A percentile compares a stretch with the other conserved stretches of the same genome.
These are phyloP conservation scores for Epinotia ramella DNA, from an alignment of 2,888 invertebrate species.

Conservation along the genomic window DNA sequence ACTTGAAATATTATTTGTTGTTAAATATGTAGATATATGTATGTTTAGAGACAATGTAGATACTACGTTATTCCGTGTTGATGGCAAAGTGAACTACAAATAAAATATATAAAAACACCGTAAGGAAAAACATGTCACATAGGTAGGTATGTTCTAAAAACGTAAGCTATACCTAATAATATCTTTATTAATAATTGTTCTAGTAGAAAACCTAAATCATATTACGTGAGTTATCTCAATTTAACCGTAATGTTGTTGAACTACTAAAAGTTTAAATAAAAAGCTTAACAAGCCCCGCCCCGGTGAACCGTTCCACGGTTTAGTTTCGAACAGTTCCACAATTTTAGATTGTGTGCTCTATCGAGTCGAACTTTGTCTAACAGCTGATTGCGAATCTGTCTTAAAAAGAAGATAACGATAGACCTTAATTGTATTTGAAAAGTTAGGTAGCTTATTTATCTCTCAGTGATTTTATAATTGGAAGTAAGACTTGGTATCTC, in stretches of 20 bases:
- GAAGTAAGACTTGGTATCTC: not conserved
- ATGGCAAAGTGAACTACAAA: too few species aligned
- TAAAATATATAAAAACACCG: too few species aligned
- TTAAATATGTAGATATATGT: too few species aligned
- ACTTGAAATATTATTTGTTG: too few species aligned
- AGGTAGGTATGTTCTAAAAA: too few species aligned
- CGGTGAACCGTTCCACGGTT: conserved; percentile 55
- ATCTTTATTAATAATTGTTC: not conserved
- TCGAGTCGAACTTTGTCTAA: conserved; percentile 75
- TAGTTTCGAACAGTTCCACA: conserved; percentile 72
- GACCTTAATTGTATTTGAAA: conserved; percentile 57
- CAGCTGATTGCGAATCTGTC: conserved; percentile 76
- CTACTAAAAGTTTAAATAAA: conserved; percentile 21
- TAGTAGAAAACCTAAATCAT: not conserved
- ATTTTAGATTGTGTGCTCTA: conserved; percentile 71
- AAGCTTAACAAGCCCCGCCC: conserved; percentile 17
- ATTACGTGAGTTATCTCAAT: not conserved
- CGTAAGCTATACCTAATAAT: not conserved
- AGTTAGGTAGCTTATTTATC: conserved; percentile 28
- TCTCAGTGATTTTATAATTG: not conserved
- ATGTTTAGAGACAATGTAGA: too few species aligned
- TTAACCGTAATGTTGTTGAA: not conserved
- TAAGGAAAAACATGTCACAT: too few species aligned
- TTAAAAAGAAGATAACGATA: conserved; percentile 67
- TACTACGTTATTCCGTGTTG: too few species aligned